phyloP scores from a whole-genome alignment of 2,797 vertebrate genomes.

The Nyctibius grandis region DNA sequence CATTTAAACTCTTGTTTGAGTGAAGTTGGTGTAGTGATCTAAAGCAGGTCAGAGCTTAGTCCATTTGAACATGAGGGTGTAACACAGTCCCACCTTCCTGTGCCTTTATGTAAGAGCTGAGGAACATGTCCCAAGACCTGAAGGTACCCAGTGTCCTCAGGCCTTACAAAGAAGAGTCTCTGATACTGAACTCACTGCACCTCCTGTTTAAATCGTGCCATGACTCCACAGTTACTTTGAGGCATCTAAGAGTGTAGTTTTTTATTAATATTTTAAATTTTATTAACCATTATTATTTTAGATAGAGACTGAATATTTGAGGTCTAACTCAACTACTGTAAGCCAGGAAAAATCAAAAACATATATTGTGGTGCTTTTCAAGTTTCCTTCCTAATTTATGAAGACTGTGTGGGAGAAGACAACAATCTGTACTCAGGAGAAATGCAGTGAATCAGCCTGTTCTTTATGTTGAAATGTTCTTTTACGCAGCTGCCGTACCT shows the following conservation, averaged over 20 bases:
- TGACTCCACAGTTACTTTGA: background rate
- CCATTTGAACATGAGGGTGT: background rate
- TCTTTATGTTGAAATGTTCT: slow-evolving; percentile 57
- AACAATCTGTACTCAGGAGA: slow-evolving; percentile 60
- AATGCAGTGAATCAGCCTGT: slow-evolving; percentile 53
- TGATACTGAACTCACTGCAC: background rate
- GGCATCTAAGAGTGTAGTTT: background rate
- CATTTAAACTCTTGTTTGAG: background rate
- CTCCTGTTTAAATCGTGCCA: background rate
- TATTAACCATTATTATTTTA: background rate
- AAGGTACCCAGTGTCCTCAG: background rate
- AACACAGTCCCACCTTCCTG: background rate
- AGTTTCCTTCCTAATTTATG: slow-evolving; percentile 41
- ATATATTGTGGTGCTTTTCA: slow-evolving; percentile 8
- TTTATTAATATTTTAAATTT: background rate
- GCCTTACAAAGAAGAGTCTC: background rate
- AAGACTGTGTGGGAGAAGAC: slow-evolving; percentile 57
- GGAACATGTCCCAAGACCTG: background rate
- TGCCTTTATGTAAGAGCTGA: background rate
- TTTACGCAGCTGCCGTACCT: slow-evolving; percentile 40
- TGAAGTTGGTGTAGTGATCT: background rate
- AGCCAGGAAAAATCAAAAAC: background rate
- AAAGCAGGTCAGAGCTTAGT: background rate
- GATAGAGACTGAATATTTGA: background rate
- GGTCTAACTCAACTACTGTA: background rate